Base-by-base conservation (phyloP, 1,140 invertebrate species). In the Adelges cooleyi region DNA sequence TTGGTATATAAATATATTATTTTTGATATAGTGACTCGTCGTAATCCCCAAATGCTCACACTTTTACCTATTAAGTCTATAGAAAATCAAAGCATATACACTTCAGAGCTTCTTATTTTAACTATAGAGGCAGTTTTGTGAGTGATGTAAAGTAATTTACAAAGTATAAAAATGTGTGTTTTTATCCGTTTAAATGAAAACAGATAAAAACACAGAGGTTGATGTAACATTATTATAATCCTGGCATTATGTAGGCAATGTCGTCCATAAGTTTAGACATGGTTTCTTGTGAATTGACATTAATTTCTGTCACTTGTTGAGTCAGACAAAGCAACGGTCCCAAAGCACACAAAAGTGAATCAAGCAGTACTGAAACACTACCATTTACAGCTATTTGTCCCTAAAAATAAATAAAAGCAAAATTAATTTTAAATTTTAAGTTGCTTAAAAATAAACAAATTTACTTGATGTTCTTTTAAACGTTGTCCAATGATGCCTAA, bases 181-280 rank as follows among this genome's bases (percentile, higher is more conserved):
- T n/a, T n/a, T n/a, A n/a, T n/a, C n/a, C n/a, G n/a, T n/a, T n/a
- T n/a, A n/a, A n/a, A n/a, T n/a, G n/a, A n/a, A n/a, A n/a, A n/a
- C n/a, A n/a, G n/a, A n/a, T n/a, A n/a, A n/a, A n/a, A n/a, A n/a
- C n/a, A n/a, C n/a, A n/a, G n/a, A n/a, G n/a, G n/a, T n/a, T n/a
- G n/a, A n/a, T n/a, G n/a, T n/a, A n/a, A n/a, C n/a, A n/a, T n/a
- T 25, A 42, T 82, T 84, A 95, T 25, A 96, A 78, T 68, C 93
- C 93, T 18, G 93, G 94, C 93, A 96, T 97, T 68, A 96, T 90
- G 73, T 95, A 97, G 0, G 92, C 92, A 67, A 96, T 91, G 75
- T 95, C 95, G 74, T 97, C 92, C 27, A 98, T 79, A 25, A 90
- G 91, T 68, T 84, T 82, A 4, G 82, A 80, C 25, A 93, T 77